A percentile compares a stretch with the other conserved stretches of the same genome.
These are phyloP conservation scores for Microtus pennsylvanicus DNA, from an alignment of 2,113 vertebrate species.

Conservation along the genomic window DNA sequence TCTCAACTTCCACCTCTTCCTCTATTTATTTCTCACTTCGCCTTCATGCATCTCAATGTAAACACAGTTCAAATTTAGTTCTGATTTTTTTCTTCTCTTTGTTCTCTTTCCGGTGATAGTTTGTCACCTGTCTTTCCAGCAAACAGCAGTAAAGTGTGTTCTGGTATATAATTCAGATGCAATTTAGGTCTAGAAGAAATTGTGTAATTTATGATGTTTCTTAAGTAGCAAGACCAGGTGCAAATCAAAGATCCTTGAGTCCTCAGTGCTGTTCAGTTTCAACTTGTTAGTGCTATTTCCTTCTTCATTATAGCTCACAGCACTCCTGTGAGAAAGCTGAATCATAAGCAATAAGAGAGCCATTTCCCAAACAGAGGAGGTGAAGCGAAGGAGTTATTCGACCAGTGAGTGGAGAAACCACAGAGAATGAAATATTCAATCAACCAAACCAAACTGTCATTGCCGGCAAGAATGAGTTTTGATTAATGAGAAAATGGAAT, in stretches of 20 bases:
- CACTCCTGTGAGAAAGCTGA: conserved; percentile 65
- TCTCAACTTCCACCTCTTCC: not conserved
- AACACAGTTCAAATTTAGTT: not conserved
- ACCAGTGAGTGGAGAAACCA: conserved; percentile 68
- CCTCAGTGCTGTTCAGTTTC: conserved; percentile 52
- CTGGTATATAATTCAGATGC: conserved; percentile 39
- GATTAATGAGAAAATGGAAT: conserved; percentile 65
- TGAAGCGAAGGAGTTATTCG: conserved; percentile 70
- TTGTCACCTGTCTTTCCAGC: not conserved
- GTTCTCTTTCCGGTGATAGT: not conserved
- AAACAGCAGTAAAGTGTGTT: not conserved
- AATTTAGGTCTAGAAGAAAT: not conserved
- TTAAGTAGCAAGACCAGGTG: conserved; percentile 64
- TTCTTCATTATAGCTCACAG: conserved; percentile 61
- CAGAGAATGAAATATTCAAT: conserved; percentile 65
- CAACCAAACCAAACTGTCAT: conserved; percentile 51
- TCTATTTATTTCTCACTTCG: not conserved
- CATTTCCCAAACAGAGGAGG: conserved; percentile 60
- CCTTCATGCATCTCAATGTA: not conserved
- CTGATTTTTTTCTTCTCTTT: not conserved
- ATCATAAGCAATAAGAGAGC: conserved; percentile 64
- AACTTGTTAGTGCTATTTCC: conserved; percentile 49
- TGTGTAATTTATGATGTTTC: conserved; percentile 41
- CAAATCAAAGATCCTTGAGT: conserved; percentile 65
- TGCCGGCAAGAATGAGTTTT: conserved; percentile 58